phyloP scores from a whole-genome alignment of 2,888 invertebrate genomes.

The Timandra comae region DNA sequence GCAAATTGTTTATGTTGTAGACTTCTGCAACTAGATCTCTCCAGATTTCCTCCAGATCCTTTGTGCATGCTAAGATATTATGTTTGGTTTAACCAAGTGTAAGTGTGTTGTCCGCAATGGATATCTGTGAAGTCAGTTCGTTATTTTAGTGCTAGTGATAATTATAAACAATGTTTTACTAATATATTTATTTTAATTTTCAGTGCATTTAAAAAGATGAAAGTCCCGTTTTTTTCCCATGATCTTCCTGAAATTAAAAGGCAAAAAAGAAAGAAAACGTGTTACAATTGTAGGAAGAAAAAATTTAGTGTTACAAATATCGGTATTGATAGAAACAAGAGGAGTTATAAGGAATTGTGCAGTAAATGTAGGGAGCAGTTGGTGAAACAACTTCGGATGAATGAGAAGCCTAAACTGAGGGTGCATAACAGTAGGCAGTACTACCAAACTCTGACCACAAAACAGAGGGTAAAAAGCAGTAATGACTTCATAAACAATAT shows the following conservation, averaged over 20 bases:
- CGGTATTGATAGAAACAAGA: conserved; percentile 1
- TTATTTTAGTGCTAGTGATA: too few species aligned
- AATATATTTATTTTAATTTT: conserved; percentile 20
- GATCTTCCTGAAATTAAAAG: conserved; percentile 29
- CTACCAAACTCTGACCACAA: conserved; percentile 17
- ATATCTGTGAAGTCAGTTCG: background rate
- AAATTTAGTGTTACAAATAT: conserved; percentile 3
- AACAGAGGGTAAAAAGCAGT: too few species aligned
- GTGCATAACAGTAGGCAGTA: conserved; percentile 31
- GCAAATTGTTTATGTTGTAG: too few species aligned
- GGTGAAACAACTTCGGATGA: background rate
- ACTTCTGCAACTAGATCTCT: too few species aligned
- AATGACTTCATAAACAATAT: too few species aligned
- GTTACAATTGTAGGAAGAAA: conserved; percentile 24
- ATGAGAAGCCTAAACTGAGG: background rate
- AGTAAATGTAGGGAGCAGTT: background rate
- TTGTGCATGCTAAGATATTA: too few species aligned
- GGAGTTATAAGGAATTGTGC: background rate
- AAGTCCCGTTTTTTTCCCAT: conserved; percentile 62
- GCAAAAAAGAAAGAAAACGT: conserved; percentile 38
- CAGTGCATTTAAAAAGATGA: conserved; percentile 42
- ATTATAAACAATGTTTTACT: too few species aligned
- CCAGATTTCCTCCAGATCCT: too few species aligned
- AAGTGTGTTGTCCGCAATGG: background rate
- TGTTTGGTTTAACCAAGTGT: too few species aligned